phyloP scores from a whole-genome alignment of 2,113 vertebrate species.

The Chroicocephalus ridibundus region DNA sequence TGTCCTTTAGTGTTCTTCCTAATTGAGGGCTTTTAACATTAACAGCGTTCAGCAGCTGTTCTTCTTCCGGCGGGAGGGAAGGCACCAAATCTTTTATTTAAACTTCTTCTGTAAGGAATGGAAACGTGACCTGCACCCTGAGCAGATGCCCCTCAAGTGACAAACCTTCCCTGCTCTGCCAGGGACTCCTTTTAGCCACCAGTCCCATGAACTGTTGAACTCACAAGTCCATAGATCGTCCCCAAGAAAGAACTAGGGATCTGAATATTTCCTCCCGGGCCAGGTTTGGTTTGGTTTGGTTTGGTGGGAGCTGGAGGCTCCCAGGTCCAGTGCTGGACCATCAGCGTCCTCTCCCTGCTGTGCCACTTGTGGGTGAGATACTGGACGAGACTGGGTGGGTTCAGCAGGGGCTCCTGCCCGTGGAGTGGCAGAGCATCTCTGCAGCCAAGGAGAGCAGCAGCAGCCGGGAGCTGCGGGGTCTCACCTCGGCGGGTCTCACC shows the following conservation, averaged over 20 bases:
- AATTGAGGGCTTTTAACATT: slow-evolving; percentile 41
- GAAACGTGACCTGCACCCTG: background rate
- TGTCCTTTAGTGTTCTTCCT: slow-evolving; percentile 2
- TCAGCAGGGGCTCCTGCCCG: background rate
- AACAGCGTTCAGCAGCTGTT: slow-evolving; percentile 33
- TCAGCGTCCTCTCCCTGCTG: background rate
- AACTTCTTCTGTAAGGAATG: background rate
- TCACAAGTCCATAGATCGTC: background rate
- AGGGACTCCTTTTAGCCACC: background rate
- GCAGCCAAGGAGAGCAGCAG: background rate
- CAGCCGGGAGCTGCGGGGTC: background rate
- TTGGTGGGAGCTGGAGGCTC: background rate
- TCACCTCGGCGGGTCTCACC: background rate
- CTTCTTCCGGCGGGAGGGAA: background rate
- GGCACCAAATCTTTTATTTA: background rate
- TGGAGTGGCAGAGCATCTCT: background rate
- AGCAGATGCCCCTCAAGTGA: background rate
- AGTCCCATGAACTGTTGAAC: background rate
- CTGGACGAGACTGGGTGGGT: background rate
- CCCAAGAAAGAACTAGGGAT: background rate
- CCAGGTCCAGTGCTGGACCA: background rate
- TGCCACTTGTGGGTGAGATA: background rate
- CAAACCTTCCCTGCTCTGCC: background rate
- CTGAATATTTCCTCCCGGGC: background rate
- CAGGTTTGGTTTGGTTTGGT: no score